Percentiles rank a stretch among this genome's conserved stretches.
Conservation (phyloP, 2,113 vertebrate species). For the Cisticola juncidis region DNA sequence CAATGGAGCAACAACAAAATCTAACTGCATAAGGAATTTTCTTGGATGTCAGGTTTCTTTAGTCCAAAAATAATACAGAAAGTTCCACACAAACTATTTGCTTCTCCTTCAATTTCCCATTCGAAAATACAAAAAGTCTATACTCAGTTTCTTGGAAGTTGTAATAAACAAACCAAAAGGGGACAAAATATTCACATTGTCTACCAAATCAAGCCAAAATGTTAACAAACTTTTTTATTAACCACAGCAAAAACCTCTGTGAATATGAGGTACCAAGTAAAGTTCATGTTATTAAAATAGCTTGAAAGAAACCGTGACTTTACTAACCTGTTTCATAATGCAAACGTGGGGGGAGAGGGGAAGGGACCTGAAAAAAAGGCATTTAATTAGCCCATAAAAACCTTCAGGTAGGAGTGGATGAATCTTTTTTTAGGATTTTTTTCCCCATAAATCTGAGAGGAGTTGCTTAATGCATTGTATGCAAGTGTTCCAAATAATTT, state of each 20-base stretch:
- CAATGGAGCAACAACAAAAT: not conserved
- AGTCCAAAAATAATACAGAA: conserved; percentile 32
- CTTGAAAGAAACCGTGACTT: not conserved
- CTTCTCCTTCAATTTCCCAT: not conserved
- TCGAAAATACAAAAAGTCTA: not conserved
- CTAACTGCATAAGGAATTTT: not conserved
- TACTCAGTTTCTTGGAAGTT: not conserved
- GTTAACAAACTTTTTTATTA: not conserved
- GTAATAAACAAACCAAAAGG: not conserved
- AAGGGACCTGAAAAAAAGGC: not conserved
- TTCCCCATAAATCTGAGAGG: not conserved
- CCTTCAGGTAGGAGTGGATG: not conserved
- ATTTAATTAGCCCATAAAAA: not conserved
- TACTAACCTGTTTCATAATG: not conserved
- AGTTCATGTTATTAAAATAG: not conserved
- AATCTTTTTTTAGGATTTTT: not conserved
- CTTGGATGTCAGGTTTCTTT: not conserved
- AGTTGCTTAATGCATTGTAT: not conserved
- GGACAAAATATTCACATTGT: not conserved
- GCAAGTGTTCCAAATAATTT: not conserved
- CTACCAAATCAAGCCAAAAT: not conserved
- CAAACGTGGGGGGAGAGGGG: not conserved
- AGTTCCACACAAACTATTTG: not conserved
- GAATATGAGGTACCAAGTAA: not conserved
- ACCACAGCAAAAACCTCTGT: not conserved